A percentile compares a stretch with the other conserved stretches of the same genome.
Evolutionary conservation across 2,888 invertebrate genomes (phyloP).

Genomic region (Orchesellides sinensis): DNA sequence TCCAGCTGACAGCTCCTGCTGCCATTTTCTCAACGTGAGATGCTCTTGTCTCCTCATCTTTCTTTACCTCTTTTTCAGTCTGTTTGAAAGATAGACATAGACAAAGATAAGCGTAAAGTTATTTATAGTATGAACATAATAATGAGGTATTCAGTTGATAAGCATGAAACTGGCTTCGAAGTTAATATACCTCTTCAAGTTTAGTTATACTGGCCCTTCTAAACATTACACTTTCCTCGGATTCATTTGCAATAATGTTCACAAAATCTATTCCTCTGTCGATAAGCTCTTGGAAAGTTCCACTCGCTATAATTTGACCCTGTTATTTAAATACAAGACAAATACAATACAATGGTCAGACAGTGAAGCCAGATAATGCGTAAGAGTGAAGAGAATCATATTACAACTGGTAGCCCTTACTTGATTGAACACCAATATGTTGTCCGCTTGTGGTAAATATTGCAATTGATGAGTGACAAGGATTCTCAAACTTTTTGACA

Average conservation of each 20-base stretch:
- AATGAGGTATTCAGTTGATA: too few species aligned
- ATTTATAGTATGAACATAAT: too few species aligned
- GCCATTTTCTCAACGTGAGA: conserved; percentile 70
- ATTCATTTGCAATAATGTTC: conserved; percentile 61
- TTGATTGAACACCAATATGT: conserved; percentile 68
- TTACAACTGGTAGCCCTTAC: conserved; percentile 47
- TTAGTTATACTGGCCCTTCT: conserved; percentile 55
- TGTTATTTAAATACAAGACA: conserved; percentile 1
- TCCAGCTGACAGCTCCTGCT: conserved; percentile 68
- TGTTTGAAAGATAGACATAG: neutral
- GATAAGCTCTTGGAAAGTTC: conserved; percentile 57
- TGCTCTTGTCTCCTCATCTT: conserved; percentile 61
- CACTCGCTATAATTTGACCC: conserved; percentile 64
- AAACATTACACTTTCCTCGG: conserved; percentile 45
- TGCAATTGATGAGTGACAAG: conserved; percentile 89
- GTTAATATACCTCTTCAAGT: conserved; percentile 58
- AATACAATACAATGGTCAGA: neutral
- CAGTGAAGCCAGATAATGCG: neutral
- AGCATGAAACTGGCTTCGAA: too few species aligned
- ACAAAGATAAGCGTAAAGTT: too few species aligned
- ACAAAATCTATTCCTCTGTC: conserved; percentile 64
- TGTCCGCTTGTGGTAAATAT: conserved; percentile 70
- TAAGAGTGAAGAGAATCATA: neutral
- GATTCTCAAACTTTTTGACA: conserved; percentile 77
- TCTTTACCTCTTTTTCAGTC: conserved; percentile 58